Evolutionary conservation across 2,113 vertebrate species (phyloP).

Genomic region (Lampris megalopsis): DNA sequence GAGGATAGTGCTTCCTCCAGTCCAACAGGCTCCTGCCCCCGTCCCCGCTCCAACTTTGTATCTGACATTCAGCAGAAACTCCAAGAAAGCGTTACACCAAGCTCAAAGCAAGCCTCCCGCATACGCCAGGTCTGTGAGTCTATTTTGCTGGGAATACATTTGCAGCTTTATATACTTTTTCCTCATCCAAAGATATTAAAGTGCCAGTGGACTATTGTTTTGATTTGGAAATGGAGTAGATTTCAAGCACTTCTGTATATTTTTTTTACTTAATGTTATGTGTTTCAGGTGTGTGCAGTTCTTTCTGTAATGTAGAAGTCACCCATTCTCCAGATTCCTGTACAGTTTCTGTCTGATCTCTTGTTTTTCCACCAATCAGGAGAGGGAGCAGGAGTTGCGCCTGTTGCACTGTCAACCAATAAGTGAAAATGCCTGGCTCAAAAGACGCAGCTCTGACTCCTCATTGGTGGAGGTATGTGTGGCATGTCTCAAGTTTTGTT

Average conservation of each 20-base stretch:
- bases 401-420: slow-evolving; percentile 73
- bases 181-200: no score
- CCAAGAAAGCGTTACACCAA: slow-evolving; percentile 64
- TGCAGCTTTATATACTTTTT: not conserved
- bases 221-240: no score
- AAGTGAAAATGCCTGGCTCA: slow-evolving; percentile 80
- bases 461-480: slow-evolving; percentile 68
- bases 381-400: slow-evolving; percentile 75
- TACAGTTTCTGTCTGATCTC: slow-evolving; percentile 1
- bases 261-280: no score
- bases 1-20: slow-evolving; percentile 16
- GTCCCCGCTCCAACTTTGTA: slow-evolving; percentile 65
- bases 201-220: no score
- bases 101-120: slow-evolving; percentile 71
- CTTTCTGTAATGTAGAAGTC: not conserved
- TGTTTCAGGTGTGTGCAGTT: not conserved
- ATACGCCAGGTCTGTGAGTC: slow-evolving; percentile 76
- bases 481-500: not conserved
- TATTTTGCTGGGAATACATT: not conserved
- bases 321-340: not conserved
- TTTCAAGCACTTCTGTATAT: no score
- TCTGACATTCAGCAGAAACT: slow-evolving; percentile 77
- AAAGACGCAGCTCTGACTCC: slow-evolving; percentile 75
- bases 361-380: slow-evolving; percentile 51
- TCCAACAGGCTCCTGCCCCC: slow-evolving; percentile 16